A percentile compares a stretch with the other conserved stretches of the same genome.
Conservation (phyloP, 2,888 invertebrate genomes). For the Tachina grossa region DNA sequence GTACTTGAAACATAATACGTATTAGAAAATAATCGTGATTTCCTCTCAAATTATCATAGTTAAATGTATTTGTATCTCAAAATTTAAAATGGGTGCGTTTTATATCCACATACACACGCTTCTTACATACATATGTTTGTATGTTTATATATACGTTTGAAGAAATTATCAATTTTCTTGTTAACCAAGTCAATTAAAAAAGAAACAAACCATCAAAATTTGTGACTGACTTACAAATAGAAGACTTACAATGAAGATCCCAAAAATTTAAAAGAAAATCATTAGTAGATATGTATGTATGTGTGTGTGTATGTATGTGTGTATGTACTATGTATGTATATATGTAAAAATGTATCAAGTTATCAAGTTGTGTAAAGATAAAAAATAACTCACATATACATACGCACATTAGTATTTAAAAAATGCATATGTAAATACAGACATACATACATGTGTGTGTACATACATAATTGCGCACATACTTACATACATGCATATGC, state of each 20-base stretch:
- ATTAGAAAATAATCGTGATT: no score
- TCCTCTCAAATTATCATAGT: no score
- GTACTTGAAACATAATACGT: neutral
- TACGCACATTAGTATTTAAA: no score
- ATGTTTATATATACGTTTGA: neutral
- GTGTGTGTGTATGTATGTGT: no score
- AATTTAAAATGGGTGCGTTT: slow-evolving; percentile 41
- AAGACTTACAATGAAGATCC: slow-evolving; percentile 37
- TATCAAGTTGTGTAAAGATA: slow-evolving; percentile 44
- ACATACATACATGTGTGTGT: no score
- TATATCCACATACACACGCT: neutral
- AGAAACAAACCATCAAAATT: slow-evolving; percentile 20
- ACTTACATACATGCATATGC: no score
- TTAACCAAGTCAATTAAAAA: slow-evolving; percentile 49
- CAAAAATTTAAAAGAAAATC: slow-evolving; percentile 57
- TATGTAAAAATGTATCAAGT: slow-evolving; percentile 1
- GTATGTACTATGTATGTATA: no score
- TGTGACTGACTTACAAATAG: slow-evolving; percentile 38
- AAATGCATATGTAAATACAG: no score
- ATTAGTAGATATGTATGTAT: neutral
- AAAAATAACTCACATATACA: slow-evolving; percentile 36
- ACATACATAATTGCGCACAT: no score
- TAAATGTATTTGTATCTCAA: neutral
- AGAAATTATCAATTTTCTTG: neutral
- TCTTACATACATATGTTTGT: neutral